Evolutionary conservation across 1,140 invertebrate species (phyloP), one percentile per base, ranked within the genome.

Genomic region (Lethocerus indicus): DNA sequence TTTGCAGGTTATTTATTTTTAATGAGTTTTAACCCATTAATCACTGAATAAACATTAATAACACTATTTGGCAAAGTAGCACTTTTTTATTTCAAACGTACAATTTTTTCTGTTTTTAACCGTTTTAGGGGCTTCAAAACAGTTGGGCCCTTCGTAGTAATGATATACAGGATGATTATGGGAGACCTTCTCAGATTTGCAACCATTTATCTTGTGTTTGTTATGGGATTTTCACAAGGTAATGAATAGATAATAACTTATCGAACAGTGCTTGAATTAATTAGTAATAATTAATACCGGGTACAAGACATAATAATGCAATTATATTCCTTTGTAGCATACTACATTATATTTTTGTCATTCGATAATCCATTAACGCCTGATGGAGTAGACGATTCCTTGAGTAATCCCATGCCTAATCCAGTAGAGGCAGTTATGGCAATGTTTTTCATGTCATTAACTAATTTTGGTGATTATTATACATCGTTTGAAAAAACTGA

Each of bases 141-240:
- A 0, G 90, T 98, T 0, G 94, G 94, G 1, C 93, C 94, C 6
- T 97, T 98, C 75, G 93, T 98, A 4, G 90, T 96, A 45, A 98
- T 98, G 94, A 94, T 98, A 54, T 97, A 98, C 67, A 78, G 90
- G 55, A 98, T 98, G 89, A 83, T 98, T 20, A 85, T 86, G 71
- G 90, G 89, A 52, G 94, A 98, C 68, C 66, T 98, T 16, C 66
- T 96, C 6, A 73, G 93, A 57, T 98, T 98, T 66, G 89, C 93
- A 35, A 85, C 82, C 25, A 97, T 98, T 59, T 98, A 97, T 64
- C 67, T 90, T 37, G 88, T 98, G 0, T 97, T 98, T 61, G 86
- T 98, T 0, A 81, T 96, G 75, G 93, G 93, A 53, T 98, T 98
- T 64, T 93, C 93, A 14, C 93, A 98, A 82, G 83, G 84, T 85